Conservation (phyloP, 2,113 vertebrate genomes). For the Symphodus melops region DNA sequence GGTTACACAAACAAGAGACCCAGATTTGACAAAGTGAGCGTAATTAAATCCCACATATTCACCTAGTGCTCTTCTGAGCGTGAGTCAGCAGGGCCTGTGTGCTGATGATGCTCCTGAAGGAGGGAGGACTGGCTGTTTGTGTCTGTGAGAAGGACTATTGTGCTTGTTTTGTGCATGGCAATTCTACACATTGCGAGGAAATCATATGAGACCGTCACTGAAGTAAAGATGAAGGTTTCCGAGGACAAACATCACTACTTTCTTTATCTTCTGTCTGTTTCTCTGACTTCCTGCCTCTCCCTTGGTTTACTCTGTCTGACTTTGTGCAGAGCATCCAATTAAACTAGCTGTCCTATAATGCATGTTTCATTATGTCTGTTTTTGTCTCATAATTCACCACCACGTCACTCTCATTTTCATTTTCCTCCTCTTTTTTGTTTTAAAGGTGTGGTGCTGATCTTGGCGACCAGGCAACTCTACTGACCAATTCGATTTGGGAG, state of each 20-base stretch:
- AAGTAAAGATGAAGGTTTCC: conserved; percentile 7
- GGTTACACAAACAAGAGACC: conserved; percentile 31
- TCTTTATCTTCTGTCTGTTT: neutral
- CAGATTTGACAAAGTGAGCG: conserved; percentile 44
- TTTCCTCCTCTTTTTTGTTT: neutral
- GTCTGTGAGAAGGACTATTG: conserved; percentile 50
- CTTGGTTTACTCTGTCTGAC: neutral
- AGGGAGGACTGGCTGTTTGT: conserved; percentile 26
- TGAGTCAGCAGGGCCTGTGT: conserved; percentile 75
- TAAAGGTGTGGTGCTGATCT: neutral
- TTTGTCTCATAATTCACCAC: neutral
- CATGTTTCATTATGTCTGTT: conserved; percentile 7
- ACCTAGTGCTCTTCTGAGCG: conserved; percentile 36
- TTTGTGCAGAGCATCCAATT: conserved; percentile 15
- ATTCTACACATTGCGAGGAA: conserved; percentile 10
- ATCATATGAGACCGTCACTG: conserved; percentile 49
- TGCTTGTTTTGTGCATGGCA: conserved; percentile 3
- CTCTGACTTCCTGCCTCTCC: conserved; percentile 18
- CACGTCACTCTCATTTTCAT: neutral
- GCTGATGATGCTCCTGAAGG: conserved; percentile 30
- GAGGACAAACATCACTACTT: conserved; percentile 1
- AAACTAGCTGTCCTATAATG: conserved; percentile 21
- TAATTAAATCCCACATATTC: conserved; percentile 54
- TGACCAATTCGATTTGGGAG: conserved; percentile 25
- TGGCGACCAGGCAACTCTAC: conserved; percentile 5